Evolutionary conservation across 1,140 invertebrate species (phyloP), one percentile per base, ranked within the genome.

Genomic region (Hylaeus anthracinus): DNA sequence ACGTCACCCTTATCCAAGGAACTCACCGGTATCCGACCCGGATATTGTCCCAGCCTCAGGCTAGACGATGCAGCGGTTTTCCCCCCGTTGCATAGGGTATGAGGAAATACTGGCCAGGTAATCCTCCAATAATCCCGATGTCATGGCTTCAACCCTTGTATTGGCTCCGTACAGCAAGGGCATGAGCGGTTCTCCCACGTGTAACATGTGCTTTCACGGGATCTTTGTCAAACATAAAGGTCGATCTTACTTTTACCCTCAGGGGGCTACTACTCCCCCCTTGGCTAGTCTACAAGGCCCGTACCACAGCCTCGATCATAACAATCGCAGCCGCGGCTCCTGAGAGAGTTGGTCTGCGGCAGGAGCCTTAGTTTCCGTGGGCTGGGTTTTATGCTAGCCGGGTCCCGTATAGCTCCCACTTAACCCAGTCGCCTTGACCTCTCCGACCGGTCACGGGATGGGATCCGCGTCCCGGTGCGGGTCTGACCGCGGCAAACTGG

Each of bases 21-120:
- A 15, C 5, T 5, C 26, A 37, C 26, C 1, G 14, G 58, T 26
- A n/a, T 61, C 26, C 58, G 58, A 61, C 8, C 58, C 14, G 58
- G 26, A 61, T 37, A 5, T 61, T 15, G 5, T 14, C 1, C 8
- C 14, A 61, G 14, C 58, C 58, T 61, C 58, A 61, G 58, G 58
- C 58, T 61, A 61, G 58, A 61, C 26, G 58, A 2, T 61, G 58
- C 58, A 5, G 5, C 14, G 58, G 26, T 61, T 61, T 61, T 8
- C 58, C 58, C 58, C 14, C 14, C 58, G 5, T 8, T 5, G 58
- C 58, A 8, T n/a, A 15, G 58, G 14, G 58, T 61, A 61, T 61
- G 58, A 61, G 58, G 58, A 61, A 61, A 61, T 61, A 61, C 58
- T n/a, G 8, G 26, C 58, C 58, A 61, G 26, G 58, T 61, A n/a